Conservation (phyloP, 1,140 invertebrate species). For the Ceratina australensis region DNA sequence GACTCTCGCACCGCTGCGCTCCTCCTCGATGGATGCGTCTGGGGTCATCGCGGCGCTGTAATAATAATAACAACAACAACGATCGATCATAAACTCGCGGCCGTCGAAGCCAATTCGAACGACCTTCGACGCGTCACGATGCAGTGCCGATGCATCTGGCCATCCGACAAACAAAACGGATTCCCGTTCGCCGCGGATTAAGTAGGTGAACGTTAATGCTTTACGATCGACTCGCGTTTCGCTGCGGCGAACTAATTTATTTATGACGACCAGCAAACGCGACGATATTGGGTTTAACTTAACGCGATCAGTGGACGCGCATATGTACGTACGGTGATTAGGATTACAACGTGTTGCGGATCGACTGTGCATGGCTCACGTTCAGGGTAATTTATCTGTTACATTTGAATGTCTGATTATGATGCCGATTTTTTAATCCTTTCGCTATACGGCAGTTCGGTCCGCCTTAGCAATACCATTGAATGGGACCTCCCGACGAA, state of each 20-base stretch:
- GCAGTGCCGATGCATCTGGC: background rate
- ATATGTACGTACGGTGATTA: background rate
- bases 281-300: conserved; percentile 28
- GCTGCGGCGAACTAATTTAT: conserved; percentile 41
- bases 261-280: conserved; percentile 19
- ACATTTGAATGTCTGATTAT: too few relatives aligned
- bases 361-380: too few relatives aligned
- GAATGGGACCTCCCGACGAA: too few relatives aligned
- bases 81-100: conserved; percentile 52
- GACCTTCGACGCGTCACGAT: background rate
- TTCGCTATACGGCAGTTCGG: too few relatives aligned
- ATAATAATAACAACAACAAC: conserved; percentile 38
- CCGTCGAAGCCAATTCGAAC: conserved; percentile 1
- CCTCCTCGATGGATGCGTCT: background rate
- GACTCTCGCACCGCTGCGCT: conserved; percentile 9
- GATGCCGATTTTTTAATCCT: too few relatives aligned
- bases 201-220: conserved; percentile 34
- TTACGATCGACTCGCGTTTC: conserved; percentile 34
- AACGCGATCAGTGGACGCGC: conserved; percentile 1
- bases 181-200: conserved; percentile 34
- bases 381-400: too few relatives aligned
- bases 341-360: too few relatives aligned
- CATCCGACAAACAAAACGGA: background rate
- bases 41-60: conserved; percentile 12
- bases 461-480: too few relatives aligned